Conservation (phyloP, 2,113 vertebrate species). For the Haliaeetus leucogaster region DNA sequence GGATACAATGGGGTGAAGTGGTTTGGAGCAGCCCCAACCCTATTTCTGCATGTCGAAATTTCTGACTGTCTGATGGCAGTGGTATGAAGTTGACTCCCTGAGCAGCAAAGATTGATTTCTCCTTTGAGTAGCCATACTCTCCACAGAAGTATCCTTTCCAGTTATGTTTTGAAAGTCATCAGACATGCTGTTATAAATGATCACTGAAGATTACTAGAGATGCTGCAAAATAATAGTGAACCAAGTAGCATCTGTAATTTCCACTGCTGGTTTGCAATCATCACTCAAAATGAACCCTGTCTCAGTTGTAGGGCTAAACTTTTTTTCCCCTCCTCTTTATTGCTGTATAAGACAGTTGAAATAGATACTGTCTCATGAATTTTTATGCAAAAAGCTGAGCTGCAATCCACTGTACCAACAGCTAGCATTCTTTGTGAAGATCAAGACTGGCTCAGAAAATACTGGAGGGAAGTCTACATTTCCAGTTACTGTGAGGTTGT, state of each 20-base stretch:
- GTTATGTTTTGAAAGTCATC: conserved; percentile 79
- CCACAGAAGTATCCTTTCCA: conserved; percentile 75
- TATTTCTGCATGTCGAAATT: conserved; percentile 57
- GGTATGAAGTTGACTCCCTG: conserved; percentile 55
- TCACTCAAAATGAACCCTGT: conserved; percentile 73
- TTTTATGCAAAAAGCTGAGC: conserved; percentile 73
- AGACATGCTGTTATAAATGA: conserved; percentile 79
- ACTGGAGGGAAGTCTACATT: neutral
- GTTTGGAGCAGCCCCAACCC: neutral
- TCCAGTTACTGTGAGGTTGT: neutral
- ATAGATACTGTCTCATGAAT: conserved; percentile 69
- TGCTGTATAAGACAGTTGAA: conserved; percentile 62
- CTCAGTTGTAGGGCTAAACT: conserved; percentile 61
- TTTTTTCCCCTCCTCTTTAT: conserved; percentile 42
- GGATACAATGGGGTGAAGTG: neutral
- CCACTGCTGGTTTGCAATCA: conserved; percentile 75
- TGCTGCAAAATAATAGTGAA: conserved; percentile 78
- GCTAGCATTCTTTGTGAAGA: conserved; percentile 34
- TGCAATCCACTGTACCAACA: conserved; percentile 39
- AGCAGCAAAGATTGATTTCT: conserved; percentile 76
- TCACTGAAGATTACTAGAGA: conserved; percentile 76
- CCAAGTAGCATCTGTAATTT: conserved; percentile 77
- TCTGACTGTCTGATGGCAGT: conserved; percentile 55
- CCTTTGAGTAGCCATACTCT: conserved; percentile 69
- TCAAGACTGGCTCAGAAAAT: neutral